These are phyloP conservation scores for Trichomalopsis sarcophagae DNA, from an alignment of 1,140 invertebrate species.

Conservation along the genomic window DNA sequence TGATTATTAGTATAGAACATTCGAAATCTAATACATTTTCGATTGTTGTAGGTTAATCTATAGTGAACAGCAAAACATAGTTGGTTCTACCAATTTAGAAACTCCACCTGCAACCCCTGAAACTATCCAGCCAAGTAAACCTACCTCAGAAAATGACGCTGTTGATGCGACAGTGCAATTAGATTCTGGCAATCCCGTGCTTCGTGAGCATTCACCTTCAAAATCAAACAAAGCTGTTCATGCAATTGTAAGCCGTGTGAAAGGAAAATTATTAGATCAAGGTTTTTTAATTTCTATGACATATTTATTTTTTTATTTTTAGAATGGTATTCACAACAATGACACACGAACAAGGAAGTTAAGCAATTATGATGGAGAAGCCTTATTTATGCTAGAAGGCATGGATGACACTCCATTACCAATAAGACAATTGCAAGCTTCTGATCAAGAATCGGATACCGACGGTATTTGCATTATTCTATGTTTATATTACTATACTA, in stretches of 20 bases:
- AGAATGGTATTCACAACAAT: constrained; percentile 63
- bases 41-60: constrained; percentile 61
- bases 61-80: constrained; percentile 56
- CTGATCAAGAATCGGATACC: constrained; percentile 74
- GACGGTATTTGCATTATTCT: constrained; percentile 67
- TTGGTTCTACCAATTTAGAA: constrained; percentile 58
- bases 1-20: background rate
- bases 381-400: constrained; percentile 75
- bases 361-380: constrained; percentile 73
- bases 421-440: constrained; percentile 61
- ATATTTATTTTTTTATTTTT: constrained; percentile 40
- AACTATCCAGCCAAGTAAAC: constrained; percentile 56
- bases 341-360: constrained; percentile 56
- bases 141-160: constrained; percentile 57
- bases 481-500: background rate
- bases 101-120: constrained; percentile 60
- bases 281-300: background rate
- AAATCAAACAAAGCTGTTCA: constrained; percentile 15
- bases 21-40: background rate
- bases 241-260: constrained; percentile 32
- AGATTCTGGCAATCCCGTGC: background rate
- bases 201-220: constrained; percentile 4
- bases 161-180: constrained; percentile 44
- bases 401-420: constrained; percentile 70
- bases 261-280: background rate